Evolutionary conservation across 2,797 vertebrate genomes (phyloP).

Genomic region (Gadopsis marmoratus): DNA sequence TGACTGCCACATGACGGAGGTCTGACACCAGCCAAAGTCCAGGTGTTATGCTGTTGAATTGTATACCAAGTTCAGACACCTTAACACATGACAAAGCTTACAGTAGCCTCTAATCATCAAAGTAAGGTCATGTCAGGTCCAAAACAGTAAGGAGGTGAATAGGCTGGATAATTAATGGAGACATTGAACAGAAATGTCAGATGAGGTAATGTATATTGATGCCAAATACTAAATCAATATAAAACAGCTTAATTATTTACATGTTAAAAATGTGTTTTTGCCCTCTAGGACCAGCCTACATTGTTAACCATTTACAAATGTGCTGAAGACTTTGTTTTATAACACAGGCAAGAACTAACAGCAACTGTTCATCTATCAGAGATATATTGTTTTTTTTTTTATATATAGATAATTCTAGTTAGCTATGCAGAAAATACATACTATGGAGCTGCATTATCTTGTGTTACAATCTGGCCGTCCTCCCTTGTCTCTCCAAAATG

Average conservation of each 20-base stretch:
- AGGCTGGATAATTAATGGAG: neutral
- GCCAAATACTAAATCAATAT: neutral
- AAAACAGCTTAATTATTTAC: neutral
- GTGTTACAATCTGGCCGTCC: neutral
- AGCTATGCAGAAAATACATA: neutral
- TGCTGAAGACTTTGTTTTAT: neutral
- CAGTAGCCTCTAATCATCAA: constrained; percentile 46
- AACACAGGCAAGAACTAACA: neutral
- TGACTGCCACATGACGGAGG: constrained; percentile 44
- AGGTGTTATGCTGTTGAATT: constrained; percentile 42
- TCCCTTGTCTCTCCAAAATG: neutral
- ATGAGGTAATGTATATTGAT: constrained; percentile 7
- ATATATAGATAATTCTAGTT: neutral
- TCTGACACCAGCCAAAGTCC: constrained; percentile 37
- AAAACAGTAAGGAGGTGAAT: neutral
- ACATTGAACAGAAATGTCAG: neutral
- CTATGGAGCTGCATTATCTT: neutral
- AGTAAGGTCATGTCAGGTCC: neutral
- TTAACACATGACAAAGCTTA: constrained; percentile 16
- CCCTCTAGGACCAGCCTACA: neutral
- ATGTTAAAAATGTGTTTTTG: constrained; percentile 1
- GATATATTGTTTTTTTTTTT: neutral
- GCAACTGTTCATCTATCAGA: neutral
- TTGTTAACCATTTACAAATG: constrained; percentile 17
- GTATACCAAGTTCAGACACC: constrained; percentile 6